A percentile compares a stretch with the other conserved stretches of the same genome.
Evolutionary conservation across 2,113 vertebrate species (phyloP).

Genomic region (Lamprotornis superbus): DNA sequence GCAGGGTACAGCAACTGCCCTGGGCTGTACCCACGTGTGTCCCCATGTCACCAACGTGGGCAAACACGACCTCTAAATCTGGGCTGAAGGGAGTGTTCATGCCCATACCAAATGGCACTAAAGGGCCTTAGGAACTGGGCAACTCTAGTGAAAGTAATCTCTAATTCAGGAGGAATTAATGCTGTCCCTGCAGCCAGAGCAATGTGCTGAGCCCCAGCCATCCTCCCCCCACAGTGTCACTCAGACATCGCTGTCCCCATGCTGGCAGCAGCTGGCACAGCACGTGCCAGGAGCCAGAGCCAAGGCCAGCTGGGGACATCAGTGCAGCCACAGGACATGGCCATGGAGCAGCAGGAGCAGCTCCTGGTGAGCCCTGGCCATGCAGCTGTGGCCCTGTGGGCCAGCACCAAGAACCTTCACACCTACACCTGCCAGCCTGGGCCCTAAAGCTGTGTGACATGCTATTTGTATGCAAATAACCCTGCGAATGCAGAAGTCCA

Average conservation of each 20-base stretch:
- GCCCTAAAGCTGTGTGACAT: not conserved
- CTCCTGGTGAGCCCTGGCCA: not conserved
- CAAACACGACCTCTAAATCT: rapidly evolving
- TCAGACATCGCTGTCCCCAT: not conserved
- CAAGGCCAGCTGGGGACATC: not conserved
- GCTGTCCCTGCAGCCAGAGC: not conserved
- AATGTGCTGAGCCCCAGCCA: not conserved
- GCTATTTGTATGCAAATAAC: slow-evolving; percentile 63
- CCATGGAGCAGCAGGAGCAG: not conserved
- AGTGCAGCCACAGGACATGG: not conserved
- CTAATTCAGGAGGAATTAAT: not conserved
- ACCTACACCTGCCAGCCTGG: rapidly evolving
- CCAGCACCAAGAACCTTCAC: not conserved
- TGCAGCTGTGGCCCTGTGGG: rapidly evolving
- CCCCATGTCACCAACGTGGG: rapidly evolving
- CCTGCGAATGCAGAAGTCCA: slow-evolving; percentile 14
- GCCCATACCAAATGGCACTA: not conserved
- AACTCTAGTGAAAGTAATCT: not conserved
- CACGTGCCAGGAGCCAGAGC: not conserved
- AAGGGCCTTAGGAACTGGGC: not conserved
- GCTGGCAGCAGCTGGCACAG: not conserved
- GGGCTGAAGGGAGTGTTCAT: not conserved
- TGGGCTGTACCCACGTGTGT: not conserved
- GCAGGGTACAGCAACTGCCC: not conserved
- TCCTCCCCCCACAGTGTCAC: not conserved